Percentiles rank a stretch among this genome's conserved stretches.
Evolutionary conservation across 2,888 invertebrate species (phyloP).

Genomic region (Nesidiocoris tenuis): DNA sequence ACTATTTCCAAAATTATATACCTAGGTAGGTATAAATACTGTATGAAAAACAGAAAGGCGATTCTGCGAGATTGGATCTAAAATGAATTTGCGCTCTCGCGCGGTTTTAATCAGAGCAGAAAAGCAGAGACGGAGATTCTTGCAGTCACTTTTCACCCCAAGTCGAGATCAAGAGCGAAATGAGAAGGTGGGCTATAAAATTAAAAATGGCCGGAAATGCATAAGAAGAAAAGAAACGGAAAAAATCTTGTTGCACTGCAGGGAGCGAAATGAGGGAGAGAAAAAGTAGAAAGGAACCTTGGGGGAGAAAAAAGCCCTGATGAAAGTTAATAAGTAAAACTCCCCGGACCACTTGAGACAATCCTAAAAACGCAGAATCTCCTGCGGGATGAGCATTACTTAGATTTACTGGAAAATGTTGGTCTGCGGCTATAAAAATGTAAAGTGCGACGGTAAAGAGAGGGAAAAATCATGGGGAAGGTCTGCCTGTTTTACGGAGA

Average conservation of each 20-base stretch:
- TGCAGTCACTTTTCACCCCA: conserved; percentile 2
- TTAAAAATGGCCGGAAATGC: conserved; percentile 39
- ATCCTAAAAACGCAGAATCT: conserved; percentile 40
- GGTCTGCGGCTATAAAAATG: conserved; percentile 35
- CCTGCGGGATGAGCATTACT: conserved; percentile 36
- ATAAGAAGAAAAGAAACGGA: conserved; percentile 16
- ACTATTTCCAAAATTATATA: no score
- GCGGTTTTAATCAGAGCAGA: conserved; percentile 22
- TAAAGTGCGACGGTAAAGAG: conserved; percentile 14
- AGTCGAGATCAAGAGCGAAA: conserved; percentile 20
- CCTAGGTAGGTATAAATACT: no score
- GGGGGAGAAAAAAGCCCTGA: conserved; percentile 22
- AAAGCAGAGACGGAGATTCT: conserved; percentile 2
- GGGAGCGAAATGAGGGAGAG: conserved; percentile 3
- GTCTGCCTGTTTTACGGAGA: conserved; percentile 7
- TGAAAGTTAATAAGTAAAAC: conserved; percentile 43
- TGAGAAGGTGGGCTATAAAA: conserved; percentile 35
- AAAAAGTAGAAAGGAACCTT: not conserved
- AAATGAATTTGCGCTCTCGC: conserved; percentile 17
- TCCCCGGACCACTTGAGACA: conserved; percentile 42
- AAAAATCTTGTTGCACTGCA: conserved; percentile 30
- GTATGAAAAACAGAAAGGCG: no score
- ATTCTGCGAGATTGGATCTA: not conserved
- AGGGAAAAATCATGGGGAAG: not conserved
- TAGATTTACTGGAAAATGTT: conserved; percentile 32